A percentile compares a stretch with the other conserved stretches of the same genome.
These are phyloP conservation scores for Antheraea yamamai DNA, from an alignment of 2,888 invertebrate genomes.

Conservation along the genomic window DNA sequence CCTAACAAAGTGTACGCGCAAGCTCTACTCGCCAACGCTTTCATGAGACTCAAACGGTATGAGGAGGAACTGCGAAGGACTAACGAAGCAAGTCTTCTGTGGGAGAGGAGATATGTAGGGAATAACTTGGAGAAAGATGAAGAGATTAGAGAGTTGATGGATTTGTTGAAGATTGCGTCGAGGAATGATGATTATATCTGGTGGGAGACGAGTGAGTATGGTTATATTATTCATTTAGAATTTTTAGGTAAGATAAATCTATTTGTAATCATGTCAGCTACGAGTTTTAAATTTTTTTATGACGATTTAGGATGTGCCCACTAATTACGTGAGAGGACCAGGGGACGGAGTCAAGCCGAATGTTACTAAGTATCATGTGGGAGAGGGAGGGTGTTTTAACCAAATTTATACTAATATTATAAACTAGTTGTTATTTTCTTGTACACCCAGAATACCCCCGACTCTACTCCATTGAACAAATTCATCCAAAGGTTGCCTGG, in stretches of 20 bases:
- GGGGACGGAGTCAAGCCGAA: too few species aligned
- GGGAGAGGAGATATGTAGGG: slow-evolving; percentile 30
- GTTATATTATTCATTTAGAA: not conserved
- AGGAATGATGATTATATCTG: slow-evolving; percentile 84
- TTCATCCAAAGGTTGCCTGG: too few species aligned
- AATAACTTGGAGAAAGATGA: slow-evolving; percentile 54
- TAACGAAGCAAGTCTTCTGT: slow-evolving; percentile 47
- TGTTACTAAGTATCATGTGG: too few species aligned
- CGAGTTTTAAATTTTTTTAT: too few species aligned
- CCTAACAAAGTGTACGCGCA: slow-evolving; percentile 60
- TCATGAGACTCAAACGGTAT: slow-evolving; percentile 54
- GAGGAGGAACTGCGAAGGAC: slow-evolving; percentile 53
- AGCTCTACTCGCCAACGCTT: slow-evolving; percentile 60
- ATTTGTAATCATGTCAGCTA: too few species aligned
- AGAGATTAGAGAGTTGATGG: slow-evolving; percentile 52
- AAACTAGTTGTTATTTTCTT: too few species aligned
- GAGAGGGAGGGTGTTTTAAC: too few species aligned
- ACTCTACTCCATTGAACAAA: too few species aligned
- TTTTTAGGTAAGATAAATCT: not conserved
- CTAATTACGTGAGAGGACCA: too few species aligned
- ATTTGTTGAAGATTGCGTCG: slow-evolving; percentile 57
- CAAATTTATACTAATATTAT: too few species aligned
- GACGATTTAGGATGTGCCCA: too few species aligned
- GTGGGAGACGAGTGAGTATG: slow-evolving; percentile 87
- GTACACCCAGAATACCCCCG: too few species aligned